These are phyloP conservation scores for Sebastes flavidus DNA, from an alignment of 2,797 vertebrate species.

Conservation along the genomic window DNA sequence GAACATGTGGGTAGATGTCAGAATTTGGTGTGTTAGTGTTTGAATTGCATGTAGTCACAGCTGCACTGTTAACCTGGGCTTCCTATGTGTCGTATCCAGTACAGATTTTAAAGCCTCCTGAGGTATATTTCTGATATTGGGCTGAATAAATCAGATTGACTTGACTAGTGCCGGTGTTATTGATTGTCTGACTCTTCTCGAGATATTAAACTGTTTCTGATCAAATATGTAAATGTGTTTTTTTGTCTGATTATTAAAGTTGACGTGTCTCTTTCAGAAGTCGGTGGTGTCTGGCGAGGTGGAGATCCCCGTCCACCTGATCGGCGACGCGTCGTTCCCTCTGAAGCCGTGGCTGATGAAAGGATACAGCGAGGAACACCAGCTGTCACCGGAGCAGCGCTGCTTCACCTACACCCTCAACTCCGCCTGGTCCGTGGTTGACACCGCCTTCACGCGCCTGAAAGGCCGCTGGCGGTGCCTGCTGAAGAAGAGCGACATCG, in stretches of 20 bases:
- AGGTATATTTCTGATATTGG: too few species aligned
- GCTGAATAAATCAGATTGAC: too few species aligned
- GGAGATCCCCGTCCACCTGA: slow-evolving; percentile 57
- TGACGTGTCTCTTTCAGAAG: slow-evolving; percentile 15
- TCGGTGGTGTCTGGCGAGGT: slow-evolving; percentile 32
- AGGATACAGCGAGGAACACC: slow-evolving; percentile 27
- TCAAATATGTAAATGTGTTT: too few species aligned
- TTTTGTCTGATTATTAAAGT: neutral
- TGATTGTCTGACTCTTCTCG: too few species aligned
- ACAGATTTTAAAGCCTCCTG: too few species aligned
- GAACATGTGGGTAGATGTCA: too few species aligned
- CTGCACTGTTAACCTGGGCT: too few species aligned
- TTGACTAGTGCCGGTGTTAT: too few species aligned
- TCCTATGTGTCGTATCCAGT: too few species aligned
- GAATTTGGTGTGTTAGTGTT: too few species aligned
- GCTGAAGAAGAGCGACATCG: slow-evolving; percentile 48
- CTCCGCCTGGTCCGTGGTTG: slow-evolving; percentile 11
- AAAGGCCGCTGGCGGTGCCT: slow-evolving; percentile 57
- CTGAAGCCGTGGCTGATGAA: slow-evolving; percentile 63
- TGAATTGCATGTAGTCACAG: too few species aligned
- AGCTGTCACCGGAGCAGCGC: slow-evolving; percentile 27
- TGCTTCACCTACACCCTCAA: slow-evolving; percentile 46
- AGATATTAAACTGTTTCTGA: too few species aligned
- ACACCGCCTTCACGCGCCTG: slow-evolving; percentile 26
- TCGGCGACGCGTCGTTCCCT: slow-evolving; percentile 41